phyloP scores from a whole-genome alignment of 2,888 invertebrate species.

The Drosophila buzzatii region DNA sequence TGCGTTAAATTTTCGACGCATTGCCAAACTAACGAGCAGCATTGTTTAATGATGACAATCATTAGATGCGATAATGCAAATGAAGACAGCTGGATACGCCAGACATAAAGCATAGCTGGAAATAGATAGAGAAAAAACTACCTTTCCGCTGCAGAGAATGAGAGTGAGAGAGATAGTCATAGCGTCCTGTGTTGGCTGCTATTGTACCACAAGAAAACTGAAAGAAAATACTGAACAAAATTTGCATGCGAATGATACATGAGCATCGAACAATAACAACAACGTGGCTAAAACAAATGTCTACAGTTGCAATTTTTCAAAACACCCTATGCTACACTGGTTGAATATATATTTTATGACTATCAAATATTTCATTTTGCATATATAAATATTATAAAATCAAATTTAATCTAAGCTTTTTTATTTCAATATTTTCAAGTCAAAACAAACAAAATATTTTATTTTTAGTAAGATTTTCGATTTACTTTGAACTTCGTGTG shows the following conservation, averaged over 20 bases:
- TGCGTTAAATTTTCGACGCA: conserved; percentile 45
- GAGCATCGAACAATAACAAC: conserved; percentile 28
- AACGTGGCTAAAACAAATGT: conserved; percentile 16
- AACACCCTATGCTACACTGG: conserved; percentile 38
- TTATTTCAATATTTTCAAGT: too few species aligned
- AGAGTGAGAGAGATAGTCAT: background rate
- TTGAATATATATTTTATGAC: background rate
- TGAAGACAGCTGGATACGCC: conserved; percentile 57
- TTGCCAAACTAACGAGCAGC: conserved; percentile 74
- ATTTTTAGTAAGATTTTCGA: too few species aligned
- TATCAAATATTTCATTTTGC: background rate
- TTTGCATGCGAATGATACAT: conserved; percentile 75
- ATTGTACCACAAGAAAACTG: conserved; percentile 24
- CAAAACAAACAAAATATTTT: too few species aligned
- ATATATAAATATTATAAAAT: background rate
- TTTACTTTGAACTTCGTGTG: background rate
- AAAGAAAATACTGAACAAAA: conserved; percentile 36
- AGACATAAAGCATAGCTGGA: background rate
- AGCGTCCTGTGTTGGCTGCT: conserved; percentile 26
- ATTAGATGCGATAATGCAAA: conserved; percentile 83
- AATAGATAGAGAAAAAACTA: background rate
- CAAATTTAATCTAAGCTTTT: too few species aligned
- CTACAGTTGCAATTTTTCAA: conserved; percentile 42
- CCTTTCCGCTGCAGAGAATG: too few species aligned
- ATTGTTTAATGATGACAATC: conserved; percentile 81